Evolutionary conservation across 1,140 invertebrate species (phyloP).

Genomic region (Drosophila equinoxialis): DNA sequence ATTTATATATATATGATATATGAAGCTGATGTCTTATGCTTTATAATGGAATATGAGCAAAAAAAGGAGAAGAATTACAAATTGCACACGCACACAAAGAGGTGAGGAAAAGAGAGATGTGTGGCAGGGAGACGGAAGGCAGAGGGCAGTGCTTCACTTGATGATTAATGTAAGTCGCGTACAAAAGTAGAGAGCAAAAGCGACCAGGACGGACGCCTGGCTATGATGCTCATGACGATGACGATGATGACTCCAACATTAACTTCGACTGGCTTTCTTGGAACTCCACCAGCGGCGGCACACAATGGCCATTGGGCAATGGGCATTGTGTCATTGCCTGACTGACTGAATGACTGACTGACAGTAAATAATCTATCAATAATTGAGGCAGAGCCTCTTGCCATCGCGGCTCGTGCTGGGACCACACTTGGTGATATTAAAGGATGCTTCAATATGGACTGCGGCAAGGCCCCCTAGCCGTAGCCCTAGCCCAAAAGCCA

Average conservation of each 20-base stretch:
- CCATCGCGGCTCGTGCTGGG: constrained; percentile 50
- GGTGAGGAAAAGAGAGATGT: background rate
- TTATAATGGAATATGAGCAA: constrained; percentile 59
- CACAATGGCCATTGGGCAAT: constrained; percentile 55
- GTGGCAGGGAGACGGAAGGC: background rate
- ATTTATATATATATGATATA: constrained; percentile 51
- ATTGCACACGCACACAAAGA: constrained; percentile 53
- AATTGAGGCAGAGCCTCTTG: constrained; percentile 65
- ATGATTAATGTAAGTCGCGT: constrained; percentile 81
- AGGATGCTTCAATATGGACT: constrained; percentile 64
- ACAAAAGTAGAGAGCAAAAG: constrained; percentile 45
- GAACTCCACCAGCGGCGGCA: constrained; percentile 41
- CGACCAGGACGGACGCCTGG: constrained; percentile 43
- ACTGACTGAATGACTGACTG: constrained; percentile 57
- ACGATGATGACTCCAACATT: constrained; percentile 49
- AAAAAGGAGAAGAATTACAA: constrained; percentile 59
- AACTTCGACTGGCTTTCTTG: constrained; percentile 66
- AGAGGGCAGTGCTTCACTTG: constrained; percentile 48
- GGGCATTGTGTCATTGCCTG: constrained; percentile 51
- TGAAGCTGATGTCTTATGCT: constrained; percentile 38
- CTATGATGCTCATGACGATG: background rate
- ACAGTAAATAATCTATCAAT: constrained; percentile 81
- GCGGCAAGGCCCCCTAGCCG: background rate
- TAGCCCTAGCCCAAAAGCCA: background rate
- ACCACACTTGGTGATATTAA: constrained; percentile 75